phyloP scores from a whole-genome alignment of 2,888 invertebrate genomes.

The Macroteleia sp. region DNA sequence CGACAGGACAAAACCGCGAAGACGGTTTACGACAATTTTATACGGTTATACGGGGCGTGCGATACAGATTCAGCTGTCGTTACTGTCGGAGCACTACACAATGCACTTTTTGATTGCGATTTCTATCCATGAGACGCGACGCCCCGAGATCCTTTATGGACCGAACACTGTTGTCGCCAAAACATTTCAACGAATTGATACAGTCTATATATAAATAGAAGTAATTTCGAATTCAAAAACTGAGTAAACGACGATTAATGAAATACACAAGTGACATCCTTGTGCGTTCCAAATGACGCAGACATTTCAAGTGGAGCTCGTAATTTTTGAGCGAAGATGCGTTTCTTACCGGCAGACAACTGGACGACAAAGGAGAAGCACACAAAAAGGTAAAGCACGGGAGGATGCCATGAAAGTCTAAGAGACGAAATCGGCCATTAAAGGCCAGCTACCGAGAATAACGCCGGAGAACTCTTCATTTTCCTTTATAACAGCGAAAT shows the following conservation, averaged over 20 bases:
- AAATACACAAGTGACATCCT: constrained; percentile 47
- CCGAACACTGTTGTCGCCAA: constrained; percentile 25
- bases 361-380: constrained; percentile 46
- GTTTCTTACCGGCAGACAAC: constrained; percentile 23
- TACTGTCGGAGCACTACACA: constrained; percentile 56
- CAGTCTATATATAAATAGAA: constrained; percentile 34
- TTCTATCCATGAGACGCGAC: constrained; percentile 33
- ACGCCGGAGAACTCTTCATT: constrained; percentile 55
- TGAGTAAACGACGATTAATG: constrained; percentile 42
- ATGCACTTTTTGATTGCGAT: constrained; percentile 67
- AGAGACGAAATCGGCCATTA: constrained; percentile 55
- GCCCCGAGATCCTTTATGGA: constrained; percentile 28
- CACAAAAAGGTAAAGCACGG: constrained; percentile 31
- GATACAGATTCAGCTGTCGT: constrained; percentile 60
- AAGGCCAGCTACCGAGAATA: constrained; percentile 59
- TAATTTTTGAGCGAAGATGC: constrained; percentile 46
- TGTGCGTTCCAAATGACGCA: constrained; percentile 47
- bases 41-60: constrained; percentile 46
- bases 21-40: constrained; percentile 65
- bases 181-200: constrained; percentile 55
- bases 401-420: constrained; percentile 34
- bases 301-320: constrained; percentile 41
- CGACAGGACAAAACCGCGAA: constrained; percentile 60
- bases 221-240: constrained; percentile 36
- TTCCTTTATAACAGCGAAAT: constrained; percentile 58